Evolutionary conservation across 2,888 invertebrate species (phyloP), one percentile per base, ranked within the genome.

Genomic region (Zygothrica quintamaculata): DNA sequence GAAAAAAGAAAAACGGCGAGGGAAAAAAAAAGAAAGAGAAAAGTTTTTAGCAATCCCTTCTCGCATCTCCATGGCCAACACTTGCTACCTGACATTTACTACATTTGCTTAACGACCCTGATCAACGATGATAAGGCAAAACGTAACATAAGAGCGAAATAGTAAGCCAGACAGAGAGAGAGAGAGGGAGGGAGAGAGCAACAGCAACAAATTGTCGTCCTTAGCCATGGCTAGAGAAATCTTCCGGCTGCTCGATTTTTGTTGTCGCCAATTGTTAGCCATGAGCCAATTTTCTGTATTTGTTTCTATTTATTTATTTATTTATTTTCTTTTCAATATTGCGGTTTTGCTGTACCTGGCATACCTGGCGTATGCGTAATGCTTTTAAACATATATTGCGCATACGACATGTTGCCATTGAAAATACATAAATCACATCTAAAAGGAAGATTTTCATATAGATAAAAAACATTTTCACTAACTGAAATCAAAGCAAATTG

Each of bases 331-430:
- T 7, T 22, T 31, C 36, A 61, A 34, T 13, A 8, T 11, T 33
- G n/a, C n/a, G n/a, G n/a, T n/a, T n/a, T n/a, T n/a, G n/a, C 42
- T 39, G 58, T 8, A n/a, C 34, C 29, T 56, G 60, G n/a, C 44
- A 76, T 72, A 76, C 73, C 72, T 76, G 77, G 58, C 77, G 72
- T 74, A 74, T 74, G 77, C 77, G 77, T 76, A 76, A 74, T 76
- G 42, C 39, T 22, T 13, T 5, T 13, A 37, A n/a, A n/a, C n/a
- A n/a, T 31, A 52, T 37, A 62, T 71, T 70, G 55, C 60, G 76
- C 64, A 75, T 75, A 75, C 72, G 65, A 56, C 74, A 29, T 62
- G 9, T 68, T 13, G 36, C 12, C 26, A 3, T 26, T 8, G 18
- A 22, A 22, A 22, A 2, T 22, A 22, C 18, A n/a, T n/a, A n/a